Conservation (phyloP, 2,888 invertebrate genomes). For the Baccha elongata region DNA sequence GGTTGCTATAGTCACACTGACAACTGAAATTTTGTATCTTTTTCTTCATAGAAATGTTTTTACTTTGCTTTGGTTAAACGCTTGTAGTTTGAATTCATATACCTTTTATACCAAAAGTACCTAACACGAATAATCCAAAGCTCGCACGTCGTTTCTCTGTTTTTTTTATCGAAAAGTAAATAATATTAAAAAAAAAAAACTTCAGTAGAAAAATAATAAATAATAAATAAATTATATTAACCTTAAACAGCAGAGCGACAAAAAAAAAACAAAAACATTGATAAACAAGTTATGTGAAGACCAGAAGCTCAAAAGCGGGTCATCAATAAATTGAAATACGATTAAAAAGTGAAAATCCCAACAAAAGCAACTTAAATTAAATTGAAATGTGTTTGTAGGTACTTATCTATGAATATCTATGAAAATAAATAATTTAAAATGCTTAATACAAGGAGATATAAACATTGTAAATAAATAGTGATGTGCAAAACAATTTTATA, state of each 20-base stretch:
- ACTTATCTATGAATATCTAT: slow-evolving; percentile 7
- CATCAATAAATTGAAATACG: slow-evolving; percentile 43
- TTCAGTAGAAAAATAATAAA: slow-evolving; percentile 76
- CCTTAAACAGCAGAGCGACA: slow-evolving; percentile 58
- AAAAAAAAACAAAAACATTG: slow-evolving; percentile 47
- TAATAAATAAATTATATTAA: slow-evolving; percentile 75
- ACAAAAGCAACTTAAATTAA: neutral
- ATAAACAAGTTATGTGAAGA: slow-evolving; percentile 76
- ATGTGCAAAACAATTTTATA: slow-evolving; percentile 18
- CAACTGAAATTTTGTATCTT: slow-evolving; percentile 62
- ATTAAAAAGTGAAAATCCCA: slow-evolving; percentile 31
- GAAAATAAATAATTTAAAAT: slow-evolving; percentile 48
- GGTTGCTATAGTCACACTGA: slow-evolving; percentile 66
- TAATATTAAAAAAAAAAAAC: slow-evolving; percentile 72
- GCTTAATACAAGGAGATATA: slow-evolving; percentile 36
- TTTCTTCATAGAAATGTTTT: slow-evolving; percentile 16
- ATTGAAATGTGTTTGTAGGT: neutral
- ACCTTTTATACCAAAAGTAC: slow-evolving; percentile 40
- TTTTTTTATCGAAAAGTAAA: slow-evolving; percentile 56
- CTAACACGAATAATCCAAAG: slow-evolving; percentile 47
- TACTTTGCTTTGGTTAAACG: slow-evolving; percentile 1
- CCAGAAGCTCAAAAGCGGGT: slow-evolving; percentile 47
- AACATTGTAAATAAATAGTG: slow-evolving; percentile 16
- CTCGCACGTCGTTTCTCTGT: slow-evolving; percentile 6
- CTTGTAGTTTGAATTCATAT: slow-evolving; percentile 39